These are phyloP conservation scores for Orthonevra nobilis DNA, from an alignment of 2,888 invertebrate species.

Conservation along the genomic window DNA sequence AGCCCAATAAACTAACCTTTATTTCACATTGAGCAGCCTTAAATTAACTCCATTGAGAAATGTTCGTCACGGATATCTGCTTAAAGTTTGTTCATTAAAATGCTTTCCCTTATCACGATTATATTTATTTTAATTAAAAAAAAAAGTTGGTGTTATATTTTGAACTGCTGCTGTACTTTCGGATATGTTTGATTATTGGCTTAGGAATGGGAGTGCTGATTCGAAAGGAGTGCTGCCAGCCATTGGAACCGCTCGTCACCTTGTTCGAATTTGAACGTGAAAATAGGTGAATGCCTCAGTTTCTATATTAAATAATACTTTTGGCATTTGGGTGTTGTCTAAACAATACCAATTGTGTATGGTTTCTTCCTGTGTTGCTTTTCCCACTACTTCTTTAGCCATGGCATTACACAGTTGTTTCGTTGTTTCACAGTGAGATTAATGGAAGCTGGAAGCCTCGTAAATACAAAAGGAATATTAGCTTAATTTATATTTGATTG, in stretches of 20 bases:
- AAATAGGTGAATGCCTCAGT: conserved; percentile 13
- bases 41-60: conserved; percentile 41
- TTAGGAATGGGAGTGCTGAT: conserved; percentile 37
- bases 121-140: conserved; percentile 31
- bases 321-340: conserved; percentile 2
- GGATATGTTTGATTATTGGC: conserved; percentile 24
- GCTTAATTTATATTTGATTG: too few species aligned
- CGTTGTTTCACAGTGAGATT: too few species aligned
- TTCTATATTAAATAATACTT: conserved; percentile 1
- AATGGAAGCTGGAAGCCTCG: too few species aligned
- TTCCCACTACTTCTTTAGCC: too few species aligned
- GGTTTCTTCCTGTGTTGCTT: background rate
- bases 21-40: too few species aligned
- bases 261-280: conserved; percentile 10
- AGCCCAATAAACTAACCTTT: conserved; percentile 6
- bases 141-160: too few species aligned
- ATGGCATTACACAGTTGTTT: too few species aligned
- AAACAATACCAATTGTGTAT: background rate
- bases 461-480: too few species aligned
- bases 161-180: conserved; percentile 17
- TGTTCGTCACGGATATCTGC: conserved; percentile 5
- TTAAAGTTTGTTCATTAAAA: background rate
- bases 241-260: background rate
- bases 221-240: conserved; percentile 28
- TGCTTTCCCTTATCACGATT: conserved; percentile 13